Conservation (phyloP, 2,797 vertebrate genomes). For the Oryzias sinensis region DNA sequence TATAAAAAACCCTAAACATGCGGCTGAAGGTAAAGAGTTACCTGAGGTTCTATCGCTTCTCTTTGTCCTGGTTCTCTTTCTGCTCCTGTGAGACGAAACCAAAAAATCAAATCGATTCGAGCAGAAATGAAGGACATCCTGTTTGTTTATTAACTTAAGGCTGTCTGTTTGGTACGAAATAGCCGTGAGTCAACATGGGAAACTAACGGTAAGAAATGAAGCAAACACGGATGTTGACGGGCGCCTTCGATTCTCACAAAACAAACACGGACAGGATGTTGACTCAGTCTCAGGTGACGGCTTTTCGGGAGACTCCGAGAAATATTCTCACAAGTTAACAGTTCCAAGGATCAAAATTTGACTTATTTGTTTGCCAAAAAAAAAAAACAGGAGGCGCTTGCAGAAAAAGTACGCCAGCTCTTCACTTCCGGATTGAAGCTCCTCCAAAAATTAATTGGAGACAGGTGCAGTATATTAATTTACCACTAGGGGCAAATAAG, state of each 20-base stretch:
- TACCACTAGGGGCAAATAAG: too few species aligned
- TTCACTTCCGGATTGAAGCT: too few species aligned
- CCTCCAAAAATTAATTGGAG: too few species aligned
- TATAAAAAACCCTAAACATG: accelerated
- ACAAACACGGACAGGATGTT: slow-evolving; percentile 11
- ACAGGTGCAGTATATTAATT: too few species aligned
- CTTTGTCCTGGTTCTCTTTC: slow-evolving; percentile 25
- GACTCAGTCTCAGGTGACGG: neutral
- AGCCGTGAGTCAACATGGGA: slow-evolving; percentile 25
- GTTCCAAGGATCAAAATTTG: neutral
- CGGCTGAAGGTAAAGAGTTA: slow-evolving; percentile 1
- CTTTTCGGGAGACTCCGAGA: neutral
- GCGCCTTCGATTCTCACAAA: slow-evolving; percentile 3
- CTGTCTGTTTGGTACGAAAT: slow-evolving; percentile 4
- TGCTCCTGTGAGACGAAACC: slow-evolving; percentile 35
- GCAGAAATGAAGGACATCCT: too few species aligned
- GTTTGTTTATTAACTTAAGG: slow-evolving; percentile 5
- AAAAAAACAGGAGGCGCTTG: too few species aligned
- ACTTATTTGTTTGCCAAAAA: neutral
- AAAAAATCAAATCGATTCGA: neutral
- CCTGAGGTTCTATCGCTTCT: slow-evolving; percentile 51
- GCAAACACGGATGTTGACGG: slow-evolving; percentile 23
- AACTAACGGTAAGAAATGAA: slow-evolving; percentile 7
- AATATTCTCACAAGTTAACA: neutral
- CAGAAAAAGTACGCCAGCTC: too few species aligned